Conservation (phyloP, 2,797 vertebrate genomes). For the Schizopygopsis pylzovi region DNA sequence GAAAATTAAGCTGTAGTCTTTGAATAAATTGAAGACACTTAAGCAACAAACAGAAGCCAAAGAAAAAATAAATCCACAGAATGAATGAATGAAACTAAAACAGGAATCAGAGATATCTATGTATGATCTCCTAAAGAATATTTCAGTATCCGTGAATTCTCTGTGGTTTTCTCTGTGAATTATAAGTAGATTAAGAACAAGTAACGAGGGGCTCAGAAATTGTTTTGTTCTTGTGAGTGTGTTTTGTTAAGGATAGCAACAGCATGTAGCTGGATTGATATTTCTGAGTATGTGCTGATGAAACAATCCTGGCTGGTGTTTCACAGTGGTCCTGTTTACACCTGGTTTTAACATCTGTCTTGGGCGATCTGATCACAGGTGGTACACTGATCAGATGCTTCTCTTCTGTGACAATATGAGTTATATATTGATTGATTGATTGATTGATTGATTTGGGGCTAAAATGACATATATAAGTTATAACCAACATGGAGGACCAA, state of each 20-base stretch:
- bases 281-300: background rate
- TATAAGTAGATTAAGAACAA: constrained; percentile 1
- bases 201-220: background rate
- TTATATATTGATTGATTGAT: background rate
- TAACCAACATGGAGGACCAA: background rate
- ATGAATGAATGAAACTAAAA: background rate
- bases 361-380: background rate
- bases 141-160: background rate
- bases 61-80: constrained; percentile 15
- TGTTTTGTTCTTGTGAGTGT: background rate
- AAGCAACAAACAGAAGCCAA: constrained; percentile 56
- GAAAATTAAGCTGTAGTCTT: constrained; percentile 74
- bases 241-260: background rate
- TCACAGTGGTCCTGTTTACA: background rate
- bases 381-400: background rate
- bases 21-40: constrained; percentile 71
- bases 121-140: background rate
- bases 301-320: background rate
- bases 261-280: background rate
- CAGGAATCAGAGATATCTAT: constrained; percentile 2
- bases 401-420: background rate
- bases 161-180: background rate
- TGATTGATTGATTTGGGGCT: too few species aligned
- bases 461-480: background rate
- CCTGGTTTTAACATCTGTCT: constrained; percentile 16